These are phyloP conservation scores for Nasonia vitripennis DNA, from an alignment of 1,140 invertebrate genomes.

Conservation along the genomic window DNA sequence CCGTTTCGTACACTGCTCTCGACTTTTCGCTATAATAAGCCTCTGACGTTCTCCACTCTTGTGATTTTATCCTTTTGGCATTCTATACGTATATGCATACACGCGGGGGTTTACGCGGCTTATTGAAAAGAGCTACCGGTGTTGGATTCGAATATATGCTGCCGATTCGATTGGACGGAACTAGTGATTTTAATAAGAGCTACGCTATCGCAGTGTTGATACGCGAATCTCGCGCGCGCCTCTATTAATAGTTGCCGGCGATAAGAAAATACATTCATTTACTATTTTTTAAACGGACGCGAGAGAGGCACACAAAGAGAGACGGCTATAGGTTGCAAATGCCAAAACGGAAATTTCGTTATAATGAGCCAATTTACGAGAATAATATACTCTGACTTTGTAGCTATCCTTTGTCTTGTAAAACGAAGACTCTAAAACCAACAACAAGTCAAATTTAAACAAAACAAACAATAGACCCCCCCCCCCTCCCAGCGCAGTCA, in stretches of 20 bases:
- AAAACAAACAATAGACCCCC: neutral
- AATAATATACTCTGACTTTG: neutral
- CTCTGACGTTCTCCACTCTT: neutral
- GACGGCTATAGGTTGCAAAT: too few species aligned
- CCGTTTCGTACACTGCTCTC: conserved; percentile 12
- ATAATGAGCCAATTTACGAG: too few species aligned
- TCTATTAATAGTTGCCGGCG: neutral
- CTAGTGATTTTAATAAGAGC: too few species aligned
- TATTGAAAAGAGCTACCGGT: conserved; percentile 1
- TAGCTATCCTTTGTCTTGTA: neutral
- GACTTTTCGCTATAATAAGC: neutral
- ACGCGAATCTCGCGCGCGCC: neutral
- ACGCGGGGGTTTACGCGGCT: too few species aligned
- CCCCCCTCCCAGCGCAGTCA: neutral
- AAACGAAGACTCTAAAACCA: neutral
- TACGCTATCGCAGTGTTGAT: neutral
- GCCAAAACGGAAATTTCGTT: too few species aligned
- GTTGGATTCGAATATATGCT: neutral
- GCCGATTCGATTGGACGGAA: neutral
- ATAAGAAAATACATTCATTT: neutral
- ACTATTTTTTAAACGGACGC: too few species aligned
- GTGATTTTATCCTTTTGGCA: neutral
- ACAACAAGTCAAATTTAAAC: neutral
- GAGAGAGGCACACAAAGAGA: too few species aligned
- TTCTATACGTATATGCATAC: neutral